Percentiles rank a stretch among this genome's conserved stretches.
Conservation (phyloP, 64 coral and sea anemone species). For the Porites australiensis region DNA sequence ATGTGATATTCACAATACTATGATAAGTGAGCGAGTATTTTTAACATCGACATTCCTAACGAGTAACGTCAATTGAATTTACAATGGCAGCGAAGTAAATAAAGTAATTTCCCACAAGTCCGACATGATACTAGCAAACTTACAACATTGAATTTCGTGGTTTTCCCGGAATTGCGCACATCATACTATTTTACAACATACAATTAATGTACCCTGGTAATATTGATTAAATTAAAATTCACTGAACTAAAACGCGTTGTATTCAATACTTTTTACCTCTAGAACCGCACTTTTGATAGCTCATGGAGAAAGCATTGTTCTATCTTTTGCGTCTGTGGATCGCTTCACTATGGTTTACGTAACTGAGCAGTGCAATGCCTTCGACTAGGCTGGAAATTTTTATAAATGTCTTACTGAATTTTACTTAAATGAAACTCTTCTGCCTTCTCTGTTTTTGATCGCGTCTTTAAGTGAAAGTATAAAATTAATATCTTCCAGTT, state of each 20-base stretch:
- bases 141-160: not conserved
- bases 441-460: too few species aligned
- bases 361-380: too few species aligned
- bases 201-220: not conserved
- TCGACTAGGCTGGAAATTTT: too few species aligned
- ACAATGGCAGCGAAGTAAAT: not conserved
- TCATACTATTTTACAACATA: not conserved
- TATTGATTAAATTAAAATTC: not conserved
- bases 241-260: not conserved
- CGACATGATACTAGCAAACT: not conserved
- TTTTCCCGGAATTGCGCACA: not conserved
- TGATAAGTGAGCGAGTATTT: not conserved
- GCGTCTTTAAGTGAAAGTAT: too few species aligned
- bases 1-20: not conserved
- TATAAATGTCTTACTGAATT: too few species aligned
- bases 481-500: not conserved
- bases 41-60: slow-evolving; percentile 12
- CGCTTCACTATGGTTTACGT: too few species aligned
- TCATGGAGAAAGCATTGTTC: too few species aligned
- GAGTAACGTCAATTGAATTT: not conserved
- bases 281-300: too few species aligned
- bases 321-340: too few species aligned
- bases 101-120: not conserved
- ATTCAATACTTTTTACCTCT: too few species aligned
- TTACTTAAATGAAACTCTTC: too few species aligned